Conservation (phyloP, 1,140 invertebrate species). For the Bombus sibiricus region DNA sequence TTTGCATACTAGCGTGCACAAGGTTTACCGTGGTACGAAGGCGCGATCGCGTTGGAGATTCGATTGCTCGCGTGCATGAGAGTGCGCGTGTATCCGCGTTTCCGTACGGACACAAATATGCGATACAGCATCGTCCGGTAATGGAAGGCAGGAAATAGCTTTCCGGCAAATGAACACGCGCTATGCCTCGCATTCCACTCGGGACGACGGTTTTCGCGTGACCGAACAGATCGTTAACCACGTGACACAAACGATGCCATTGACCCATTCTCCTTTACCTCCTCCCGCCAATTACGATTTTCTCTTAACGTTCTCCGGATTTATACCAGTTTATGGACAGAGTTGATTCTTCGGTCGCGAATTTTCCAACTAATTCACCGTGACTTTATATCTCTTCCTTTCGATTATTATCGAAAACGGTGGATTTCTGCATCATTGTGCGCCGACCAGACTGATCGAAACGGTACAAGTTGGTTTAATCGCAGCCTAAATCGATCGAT, state of each 20-base stretch:
- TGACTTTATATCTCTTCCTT: no score
- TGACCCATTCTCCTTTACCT: slow-evolving; percentile 8
- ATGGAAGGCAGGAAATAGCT: slow-evolving; percentile 70
- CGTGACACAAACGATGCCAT: slow-evolving; percentile 57
- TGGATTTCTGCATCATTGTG: neutral
- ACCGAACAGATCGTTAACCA: slow-evolving; percentile 68
- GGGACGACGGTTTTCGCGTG: slow-evolving; percentile 47
- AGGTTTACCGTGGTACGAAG: neutral
- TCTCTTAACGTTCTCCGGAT: neutral
- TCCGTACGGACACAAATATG: slow-evolving; percentile 24
- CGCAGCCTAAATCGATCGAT: neutral
- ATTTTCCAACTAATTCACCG: neutral
- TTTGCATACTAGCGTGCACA: neutral
- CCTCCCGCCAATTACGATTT: neutral
- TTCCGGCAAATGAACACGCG: slow-evolving; percentile 72
- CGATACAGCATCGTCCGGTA: slow-evolving; percentile 47
- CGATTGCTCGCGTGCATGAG: slow-evolving; percentile 6
- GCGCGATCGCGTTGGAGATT: neutral
- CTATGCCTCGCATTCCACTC: slow-evolving; percentile 60
- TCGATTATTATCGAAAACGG: neutral
- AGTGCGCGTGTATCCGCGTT: slow-evolving; percentile 21
- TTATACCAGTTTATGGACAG: neutral
- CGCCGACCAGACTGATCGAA: no score
- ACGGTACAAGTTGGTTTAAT: neutral
- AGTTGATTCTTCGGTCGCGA: neutral